A percentile compares a stretch with the other conserved stretches of the same genome.
Evolutionary conservation across 1,140 invertebrate genomes (phyloP).

Genomic region (Epicauta chinensis): DNA sequence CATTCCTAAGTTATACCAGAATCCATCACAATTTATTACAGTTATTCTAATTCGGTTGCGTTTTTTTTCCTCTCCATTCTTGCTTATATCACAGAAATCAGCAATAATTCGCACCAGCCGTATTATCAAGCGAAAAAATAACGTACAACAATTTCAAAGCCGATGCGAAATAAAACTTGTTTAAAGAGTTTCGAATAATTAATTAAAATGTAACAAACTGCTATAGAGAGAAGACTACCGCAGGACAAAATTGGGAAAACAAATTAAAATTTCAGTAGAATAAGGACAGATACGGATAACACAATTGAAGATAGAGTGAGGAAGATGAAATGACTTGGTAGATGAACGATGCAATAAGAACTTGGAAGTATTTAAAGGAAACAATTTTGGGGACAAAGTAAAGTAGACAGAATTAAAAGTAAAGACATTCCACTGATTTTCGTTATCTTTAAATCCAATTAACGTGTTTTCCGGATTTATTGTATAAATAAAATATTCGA

Average conservation of each 20-base stretch:
- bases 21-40: slow-evolving; percentile 15
- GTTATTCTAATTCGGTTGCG: slow-evolving; percentile 10
- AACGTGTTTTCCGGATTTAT: slow-evolving; percentile 16
- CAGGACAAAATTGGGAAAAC: slow-evolving; percentile 20
- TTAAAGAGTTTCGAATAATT: slow-evolving; percentile 27
- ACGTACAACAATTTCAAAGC: background rate
- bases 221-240: slow-evolving; percentile 16
- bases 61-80: no score
- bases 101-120: no score
- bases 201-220: slow-evolving; percentile 30
- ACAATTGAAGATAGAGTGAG: slow-evolving; percentile 13
- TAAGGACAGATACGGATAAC: slow-evolving; percentile 16
- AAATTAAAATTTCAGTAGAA: slow-evolving; percentile 28
- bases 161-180: slow-evolving; percentile 20
- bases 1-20: slow-evolving; percentile 17
- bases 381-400: slow-evolving; percentile 27
- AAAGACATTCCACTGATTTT: slow-evolving; percentile 10
- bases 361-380: slow-evolving; percentile 31
- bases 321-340: background rate
- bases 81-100: no score
- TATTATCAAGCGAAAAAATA: no score
- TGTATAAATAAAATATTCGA: background rate
- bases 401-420: slow-evolving; percentile 28
- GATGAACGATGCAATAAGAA: slow-evolving; percentile 31
- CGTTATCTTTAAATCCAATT: slow-evolving; percentile 18